These are phyloP conservation scores for Geopemphigus sp. DNA, from an alignment of 1,140 invertebrate genomes.

Conservation along the genomic window DNA sequence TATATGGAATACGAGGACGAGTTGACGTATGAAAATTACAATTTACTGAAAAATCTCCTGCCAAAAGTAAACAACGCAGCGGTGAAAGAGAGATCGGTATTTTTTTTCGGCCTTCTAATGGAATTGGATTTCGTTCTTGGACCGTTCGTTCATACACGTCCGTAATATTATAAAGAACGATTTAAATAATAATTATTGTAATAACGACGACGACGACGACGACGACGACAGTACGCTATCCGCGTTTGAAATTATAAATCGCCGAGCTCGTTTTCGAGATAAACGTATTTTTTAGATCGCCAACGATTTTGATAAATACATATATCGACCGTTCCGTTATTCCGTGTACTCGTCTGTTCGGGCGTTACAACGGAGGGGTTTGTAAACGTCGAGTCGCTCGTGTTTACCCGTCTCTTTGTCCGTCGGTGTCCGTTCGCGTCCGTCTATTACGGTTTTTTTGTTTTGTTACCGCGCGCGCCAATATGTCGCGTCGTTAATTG, in stretches of 20 bases:
- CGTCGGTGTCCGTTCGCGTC: too few relatives aligned
- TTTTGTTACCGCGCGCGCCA: too few relatives aligned
- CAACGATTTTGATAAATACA: neutral
- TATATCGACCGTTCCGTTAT: neutral
- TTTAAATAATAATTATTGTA: constrained; percentile 21
- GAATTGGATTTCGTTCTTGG: constrained; percentile 6
- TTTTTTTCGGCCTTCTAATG: neutral
- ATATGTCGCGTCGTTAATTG: too few relatives aligned
- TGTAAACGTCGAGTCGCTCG: neutral
- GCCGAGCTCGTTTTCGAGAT: neutral
- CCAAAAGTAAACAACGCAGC: constrained; percentile 19
- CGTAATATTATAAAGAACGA: neutral
- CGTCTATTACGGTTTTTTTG: too few relatives aligned
- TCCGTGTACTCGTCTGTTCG: neutral
- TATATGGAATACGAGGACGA: neutral
- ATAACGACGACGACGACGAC: neutral
- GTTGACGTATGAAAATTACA: constrained; percentile 25
- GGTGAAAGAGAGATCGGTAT: too few relatives aligned
- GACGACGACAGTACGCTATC: neutral
- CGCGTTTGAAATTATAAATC: neutral
- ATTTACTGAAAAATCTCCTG: constrained; percentile 8
- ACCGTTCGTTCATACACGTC: neutral
- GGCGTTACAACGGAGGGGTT: neutral
- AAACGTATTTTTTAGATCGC: neutral
- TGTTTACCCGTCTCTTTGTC: neutral